These are phyloP conservation scores for Cheirogaleus major DNA, from an alignment of 2,797 vertebrate genomes.

Conservation along the genomic window DNA sequence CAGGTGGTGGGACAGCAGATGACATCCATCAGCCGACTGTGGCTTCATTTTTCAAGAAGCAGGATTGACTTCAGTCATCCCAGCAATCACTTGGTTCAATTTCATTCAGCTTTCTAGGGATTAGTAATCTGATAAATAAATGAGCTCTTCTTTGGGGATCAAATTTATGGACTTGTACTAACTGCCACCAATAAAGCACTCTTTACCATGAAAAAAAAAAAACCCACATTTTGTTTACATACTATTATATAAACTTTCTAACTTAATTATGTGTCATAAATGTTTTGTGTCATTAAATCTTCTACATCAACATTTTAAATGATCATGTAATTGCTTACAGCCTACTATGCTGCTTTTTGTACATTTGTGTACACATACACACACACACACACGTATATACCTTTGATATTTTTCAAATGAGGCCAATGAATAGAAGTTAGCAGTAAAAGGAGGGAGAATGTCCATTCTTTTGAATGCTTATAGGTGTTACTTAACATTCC, in stretches of 20 bases:
- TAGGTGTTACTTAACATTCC: not conserved
- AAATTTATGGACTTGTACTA: not conserved
- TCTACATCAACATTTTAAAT: not conserved
- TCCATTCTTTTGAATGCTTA: not conserved
- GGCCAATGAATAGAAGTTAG: not conserved
- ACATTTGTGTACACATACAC: not conserved
- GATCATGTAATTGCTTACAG: not conserved
- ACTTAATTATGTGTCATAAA: not conserved
- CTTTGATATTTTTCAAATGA: not conserved
- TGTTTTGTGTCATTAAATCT: not conserved
- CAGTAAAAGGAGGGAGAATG: not conserved
- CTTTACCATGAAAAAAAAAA: not conserved
- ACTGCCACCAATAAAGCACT: not conserved
- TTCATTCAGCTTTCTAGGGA: not conserved
- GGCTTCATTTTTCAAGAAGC: not conserved
- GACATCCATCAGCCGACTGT: not conserved
- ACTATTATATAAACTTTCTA: not conserved
- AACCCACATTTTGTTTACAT: not conserved
- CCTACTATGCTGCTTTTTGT: not conserved
- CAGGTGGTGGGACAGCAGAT: not conserved
- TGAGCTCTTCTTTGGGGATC: not conserved
- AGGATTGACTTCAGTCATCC: not conserved
- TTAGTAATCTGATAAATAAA: not conserved
- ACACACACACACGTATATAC: not conserved
- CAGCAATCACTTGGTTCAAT: not conserved